Evolutionary conservation across 2,113 vertebrate species (phyloP), one percentile per base, ranked within the genome.

Genomic region (Sturnus vulgaris): DNA sequence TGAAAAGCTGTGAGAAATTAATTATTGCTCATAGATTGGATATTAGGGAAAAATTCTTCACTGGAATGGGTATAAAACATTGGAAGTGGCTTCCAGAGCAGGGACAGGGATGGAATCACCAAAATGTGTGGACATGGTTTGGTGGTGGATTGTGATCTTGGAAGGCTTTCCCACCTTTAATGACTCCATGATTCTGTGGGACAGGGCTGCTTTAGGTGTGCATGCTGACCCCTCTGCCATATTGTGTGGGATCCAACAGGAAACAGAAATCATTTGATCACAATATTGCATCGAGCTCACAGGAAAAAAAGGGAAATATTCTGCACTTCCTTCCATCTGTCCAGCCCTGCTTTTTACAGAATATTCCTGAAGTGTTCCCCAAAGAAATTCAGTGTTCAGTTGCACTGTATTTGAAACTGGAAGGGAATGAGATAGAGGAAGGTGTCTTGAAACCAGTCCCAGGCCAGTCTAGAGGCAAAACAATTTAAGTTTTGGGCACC

Each of bases 81-180:
- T 42, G 42, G 44, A 27, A 23, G 11, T 13, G 68, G 11, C 8
- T 40, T 39, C 57, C 65, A 50, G 55, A 31, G 44, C 30, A 55
- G 16, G 17, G n/a, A 2, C 30, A 55, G 16, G 17, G n/a, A 3
- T 65, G 59, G 66, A 37, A 57, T 50, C 76, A 37, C 12, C 37
- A 30, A 35, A 50, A 27, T 0, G 0, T 10, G 52, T 25, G 40
- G 24, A 4, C 4, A 1, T 8, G 31, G 25, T 49, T 56, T 35
- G 31, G 42, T 35, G 65, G 50, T 64, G 57, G 28, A 30, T 23
- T 49, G 25, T 13, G 70, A 59, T 14, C 24, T 19, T 12, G 15
- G n/a, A 46, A 21, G 15, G 39, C 4, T 86, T 78, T 69, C 28
- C 55, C 22, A 61, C 20, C 27, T 27, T 46, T 28, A 37, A 27